phyloP scores from a whole-genome alignment of 2,888 invertebrate species.

The Lomographa bimaculata region DNA sequence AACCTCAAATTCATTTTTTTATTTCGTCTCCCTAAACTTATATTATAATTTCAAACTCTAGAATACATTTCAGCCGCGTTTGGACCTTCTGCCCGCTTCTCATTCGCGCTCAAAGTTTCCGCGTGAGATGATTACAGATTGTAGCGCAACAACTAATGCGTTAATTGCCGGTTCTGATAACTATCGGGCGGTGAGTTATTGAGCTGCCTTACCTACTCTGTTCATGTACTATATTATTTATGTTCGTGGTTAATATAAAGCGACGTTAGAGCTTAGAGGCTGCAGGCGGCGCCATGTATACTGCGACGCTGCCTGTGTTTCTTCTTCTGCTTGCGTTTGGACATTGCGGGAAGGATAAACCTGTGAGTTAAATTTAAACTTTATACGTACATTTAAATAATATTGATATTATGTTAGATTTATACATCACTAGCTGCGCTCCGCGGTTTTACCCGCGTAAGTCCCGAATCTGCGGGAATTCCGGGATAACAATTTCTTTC shows the following conservation, averaged over 20 bases:
- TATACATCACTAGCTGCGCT: too few species aligned
- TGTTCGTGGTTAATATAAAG: slow-evolving; percentile 14
- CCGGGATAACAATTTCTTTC: too few species aligned
- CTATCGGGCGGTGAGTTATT: slow-evolving; percentile 41
- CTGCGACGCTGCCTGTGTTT: slow-evolving; percentile 52
- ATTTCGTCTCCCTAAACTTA: too few species aligned
- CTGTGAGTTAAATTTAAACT: slow-evolving; percentile 59
- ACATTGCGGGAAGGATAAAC: slow-evolving; percentile 58
- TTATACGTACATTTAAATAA: too few species aligned
- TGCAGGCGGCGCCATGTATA: slow-evolving; percentile 58
- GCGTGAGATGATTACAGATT: slow-evolving; percentile 62
- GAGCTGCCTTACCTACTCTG: too few species aligned
- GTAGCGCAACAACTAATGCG: slow-evolving; percentile 50
- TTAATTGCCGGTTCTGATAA: slow-evolving; percentile 59
- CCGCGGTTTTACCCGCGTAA: too few species aligned
- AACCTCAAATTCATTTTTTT: too few species aligned
- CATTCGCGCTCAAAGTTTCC: slow-evolving; percentile 57
- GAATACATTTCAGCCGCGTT: too few species aligned
- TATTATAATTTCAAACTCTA: too few species aligned
- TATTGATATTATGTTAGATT: too few species aligned
- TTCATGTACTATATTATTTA: slow-evolving; percentile 30
- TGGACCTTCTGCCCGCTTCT: slow-evolving; percentile 43
- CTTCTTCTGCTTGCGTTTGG: slow-evolving; percentile 47
- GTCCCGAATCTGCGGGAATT: too few species aligned
- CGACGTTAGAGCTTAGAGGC: slow-evolving; percentile 3